Evolutionary conservation across 2,888 invertebrate species (phyloP).

Genomic region (Melanargia galathea): DNA sequence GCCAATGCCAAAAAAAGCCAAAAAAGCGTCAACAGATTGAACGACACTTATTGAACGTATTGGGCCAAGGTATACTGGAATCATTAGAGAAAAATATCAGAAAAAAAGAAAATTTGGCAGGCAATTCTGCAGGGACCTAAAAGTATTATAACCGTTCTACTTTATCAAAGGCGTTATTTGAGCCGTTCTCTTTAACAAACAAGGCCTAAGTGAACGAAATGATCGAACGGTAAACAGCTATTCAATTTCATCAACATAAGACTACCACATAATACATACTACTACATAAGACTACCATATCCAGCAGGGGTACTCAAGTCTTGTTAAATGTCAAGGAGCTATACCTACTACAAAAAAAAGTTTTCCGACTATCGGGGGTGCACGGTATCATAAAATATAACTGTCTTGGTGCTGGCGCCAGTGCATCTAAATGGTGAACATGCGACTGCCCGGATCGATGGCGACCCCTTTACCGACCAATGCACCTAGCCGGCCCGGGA

Average conservation of each 20-base stretch:
- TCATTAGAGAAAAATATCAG: not conserved
- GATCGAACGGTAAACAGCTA: not conserved
- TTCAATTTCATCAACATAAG: not conserved
- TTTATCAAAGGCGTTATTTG: not conserved
- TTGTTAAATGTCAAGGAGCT: not conserved
- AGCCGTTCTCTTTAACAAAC: not conserved
- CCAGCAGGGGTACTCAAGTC: not conserved
- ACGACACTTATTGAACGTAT: not conserved
- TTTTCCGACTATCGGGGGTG: slow-evolving; percentile 15
- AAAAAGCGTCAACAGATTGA: not conserved
- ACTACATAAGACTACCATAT: not conserved
- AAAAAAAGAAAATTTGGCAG: not conserved
- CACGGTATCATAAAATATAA: slow-evolving; percentile 42
- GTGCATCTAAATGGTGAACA: slow-evolving; percentile 48
- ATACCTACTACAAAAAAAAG: slow-evolving; percentile 5
- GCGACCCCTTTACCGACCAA: slow-evolving; percentile 77
- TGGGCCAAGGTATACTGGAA: not conserved
- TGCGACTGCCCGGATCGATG: slow-evolving; percentile 69
- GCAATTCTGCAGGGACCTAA: not conserved
- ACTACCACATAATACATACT: not conserved
- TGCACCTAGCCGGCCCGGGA: slow-evolving; percentile 74
- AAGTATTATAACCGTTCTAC: not conserved
- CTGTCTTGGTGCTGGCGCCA: slow-evolving; percentile 48
- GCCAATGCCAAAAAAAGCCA: too few species aligned
- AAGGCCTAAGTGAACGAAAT: not conserved